Conservation (phyloP, 2,113 vertebrate species). For the Nyctereutes procyonoides region DNA sequence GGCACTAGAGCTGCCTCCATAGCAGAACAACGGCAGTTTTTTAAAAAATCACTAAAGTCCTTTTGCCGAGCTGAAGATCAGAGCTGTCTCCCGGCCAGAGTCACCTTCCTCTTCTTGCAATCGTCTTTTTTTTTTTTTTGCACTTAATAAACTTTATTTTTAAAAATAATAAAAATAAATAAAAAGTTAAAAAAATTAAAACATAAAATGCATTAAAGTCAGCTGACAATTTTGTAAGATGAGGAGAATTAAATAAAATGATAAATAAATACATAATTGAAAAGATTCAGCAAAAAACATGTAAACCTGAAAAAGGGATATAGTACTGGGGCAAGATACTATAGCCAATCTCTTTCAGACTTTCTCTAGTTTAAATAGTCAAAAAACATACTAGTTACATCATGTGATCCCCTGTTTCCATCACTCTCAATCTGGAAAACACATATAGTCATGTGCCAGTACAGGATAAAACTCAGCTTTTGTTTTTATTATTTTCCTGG, state of each 20-base stretch:
- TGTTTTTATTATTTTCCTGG: background rate
- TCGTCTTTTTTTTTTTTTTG: background rate
- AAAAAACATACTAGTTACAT: background rate
- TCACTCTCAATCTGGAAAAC: background rate
- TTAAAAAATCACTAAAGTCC: background rate
- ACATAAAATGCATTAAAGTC: background rate
- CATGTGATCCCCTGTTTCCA: background rate
- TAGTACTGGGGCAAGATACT: background rate
- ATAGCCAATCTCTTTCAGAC: background rate
- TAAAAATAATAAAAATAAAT: background rate
- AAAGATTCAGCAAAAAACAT: background rate
- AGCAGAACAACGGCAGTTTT: background rate
- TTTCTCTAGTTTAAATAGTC: background rate
- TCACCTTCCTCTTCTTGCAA: background rate
- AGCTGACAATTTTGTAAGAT: background rate
- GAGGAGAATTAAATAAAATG: constrained; percentile 19
- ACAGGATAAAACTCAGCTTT: background rate
- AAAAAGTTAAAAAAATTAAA: background rate
- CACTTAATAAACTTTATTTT: background rate
- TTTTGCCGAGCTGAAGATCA: background rate
- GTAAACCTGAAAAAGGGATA: background rate
- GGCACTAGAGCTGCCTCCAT: background rate
- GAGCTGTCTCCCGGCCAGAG: background rate
- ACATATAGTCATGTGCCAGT: background rate
- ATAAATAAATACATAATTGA: background rate